Conservation (phyloP, 2,888 invertebrate species). For the Protophormia terraenovae region DNA sequence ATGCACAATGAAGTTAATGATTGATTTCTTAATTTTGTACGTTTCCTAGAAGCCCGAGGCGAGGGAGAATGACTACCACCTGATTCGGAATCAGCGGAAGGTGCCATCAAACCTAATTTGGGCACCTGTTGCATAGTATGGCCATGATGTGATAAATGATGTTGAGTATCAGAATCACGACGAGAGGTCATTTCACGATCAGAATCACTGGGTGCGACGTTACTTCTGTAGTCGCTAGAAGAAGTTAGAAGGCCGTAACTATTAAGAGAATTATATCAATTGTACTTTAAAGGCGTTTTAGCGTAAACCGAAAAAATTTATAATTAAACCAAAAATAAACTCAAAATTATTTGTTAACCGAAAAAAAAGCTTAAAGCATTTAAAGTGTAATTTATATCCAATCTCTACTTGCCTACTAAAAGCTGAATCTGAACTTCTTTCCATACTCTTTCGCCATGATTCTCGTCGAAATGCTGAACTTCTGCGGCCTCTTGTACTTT, state of each 20-base stretch:
- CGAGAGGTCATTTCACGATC: slow-evolving; percentile 92
- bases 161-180: slow-evolving; percentile 84
- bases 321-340: neutral
- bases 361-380: slow-evolving; percentile 34
- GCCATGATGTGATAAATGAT: slow-evolving; percentile 68
- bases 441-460: slow-evolving; percentile 95
- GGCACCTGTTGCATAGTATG: slow-evolving; percentile 80
- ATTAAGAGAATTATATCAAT: slow-evolving; percentile 77
- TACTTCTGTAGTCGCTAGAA: slow-evolving; percentile 95
- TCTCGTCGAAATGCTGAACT: slow-evolving; percentile 88
- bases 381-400: neutral
- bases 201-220: slow-evolving; percentile 94
- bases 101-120: slow-evolving; percentile 85
- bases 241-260: slow-evolving; percentile 81
- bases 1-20: slow-evolving; percentile 98
- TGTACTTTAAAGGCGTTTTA: slow-evolving; percentile 40
- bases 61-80: slow-evolving; percentile 94
- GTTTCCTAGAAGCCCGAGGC: slow-evolving; percentile 89
- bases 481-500: slow-evolving; percentile 78
- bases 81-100: slow-evolving; percentile 91
- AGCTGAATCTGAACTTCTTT: slow-evolving; percentile 95
- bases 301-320: neutral
- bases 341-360: neutral
- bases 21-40: slow-evolving; percentile 93
- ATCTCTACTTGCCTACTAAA: slow-evolving; percentile 90